A percentile compares a stretch with the other conserved stretches of the same genome.
Evolutionary conservation across 2,888 invertebrate species (phyloP).

Genomic region (Trisateles emortualis): DNA sequence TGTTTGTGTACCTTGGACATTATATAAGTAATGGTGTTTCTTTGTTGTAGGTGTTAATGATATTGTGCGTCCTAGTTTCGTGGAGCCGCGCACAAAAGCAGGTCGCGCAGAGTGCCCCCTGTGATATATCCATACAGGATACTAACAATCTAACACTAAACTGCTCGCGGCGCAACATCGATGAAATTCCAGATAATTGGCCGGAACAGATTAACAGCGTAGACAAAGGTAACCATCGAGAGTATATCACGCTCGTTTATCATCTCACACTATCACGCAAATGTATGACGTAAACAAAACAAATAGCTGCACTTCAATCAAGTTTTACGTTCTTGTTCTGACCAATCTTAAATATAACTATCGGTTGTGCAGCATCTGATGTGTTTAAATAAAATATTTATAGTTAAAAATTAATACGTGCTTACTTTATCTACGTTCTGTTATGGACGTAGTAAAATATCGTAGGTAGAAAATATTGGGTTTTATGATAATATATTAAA

Average conservation of each 20-base stretch:
- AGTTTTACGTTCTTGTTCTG: constrained; percentile 31
- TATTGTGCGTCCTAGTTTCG: constrained; percentile 74
- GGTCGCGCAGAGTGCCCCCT: constrained; percentile 58
- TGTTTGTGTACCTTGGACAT: constrained; percentile 52
- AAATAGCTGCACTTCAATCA: constrained; percentile 45
- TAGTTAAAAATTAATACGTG: constrained; percentile 20
- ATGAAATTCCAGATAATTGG: constrained; percentile 68
- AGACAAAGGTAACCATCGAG: constrained; percentile 68
- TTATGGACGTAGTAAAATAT: constrained; percentile 30
- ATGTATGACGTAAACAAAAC: constrained; percentile 51
- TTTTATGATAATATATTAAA: constrained; percentile 35
- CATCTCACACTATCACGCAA: constrained; percentile 42
- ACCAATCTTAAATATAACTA: constrained; percentile 15
- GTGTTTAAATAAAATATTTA: constrained; percentile 29
- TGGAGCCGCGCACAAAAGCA: constrained; percentile 59
- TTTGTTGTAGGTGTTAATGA: constrained; percentile 83
- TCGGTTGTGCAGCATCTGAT: constrained; percentile 30
- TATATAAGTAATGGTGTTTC: constrained; percentile 70
- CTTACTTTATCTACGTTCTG: constrained; percentile 12
- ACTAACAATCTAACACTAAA: constrained; percentile 71
- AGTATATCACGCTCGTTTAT: constrained; percentile 42
- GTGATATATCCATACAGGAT: constrained; percentile 71
- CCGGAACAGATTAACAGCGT: constrained; percentile 67
- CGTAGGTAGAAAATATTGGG: constrained; percentile 27
- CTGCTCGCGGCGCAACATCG: constrained; percentile 74